Evolutionary conservation across 2,797 vertebrate species (phyloP), one percentile per base, ranked within the genome.

Genomic region (Brachyrhaphis roseni): DNA sequence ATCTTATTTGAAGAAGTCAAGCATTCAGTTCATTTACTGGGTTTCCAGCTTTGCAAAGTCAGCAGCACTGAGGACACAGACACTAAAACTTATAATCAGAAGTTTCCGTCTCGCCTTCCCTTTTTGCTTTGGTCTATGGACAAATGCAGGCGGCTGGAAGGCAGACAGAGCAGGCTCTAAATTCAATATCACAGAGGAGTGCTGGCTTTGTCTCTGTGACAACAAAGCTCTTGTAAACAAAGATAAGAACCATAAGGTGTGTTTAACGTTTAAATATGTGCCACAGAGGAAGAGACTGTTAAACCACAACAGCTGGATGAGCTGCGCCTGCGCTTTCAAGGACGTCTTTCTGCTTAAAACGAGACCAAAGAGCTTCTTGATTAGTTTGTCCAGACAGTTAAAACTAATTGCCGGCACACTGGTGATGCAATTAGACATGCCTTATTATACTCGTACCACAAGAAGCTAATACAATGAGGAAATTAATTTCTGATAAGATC

Each of bases 181-280:
- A 46, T 49, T 78, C 72, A 8, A 43, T 68, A 46, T 20, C 26
- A 53, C 55, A 59, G 75, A 36, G 31, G 28, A 34, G 39, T 57
- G 46, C 53, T 10, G 51, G 47, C 72, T 78, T 55, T 68, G 82
- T 75, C 72, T 88, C 75, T 81, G 68, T 53, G 59, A 45, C 82
- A 51, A 85, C 78, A 78, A 87, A 83, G 80, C 74, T 87, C 78
- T 64, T 84, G 78, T 88, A 88, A 86, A 90, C 89, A 85, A 75
- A 82, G 86, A 87, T 82, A 80, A 88, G 77, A 88, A 76, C 75
- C 64, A 31, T 51, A 77, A 83, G 68, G 81, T 72, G 79, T 87
- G 84, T 80, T 77, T 36, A 75, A 84, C n/a, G 43, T 53, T 80
- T 83, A 79, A 88, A 83, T 79, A 75, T 41, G 71, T 77, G 66